Evolutionary conservation across 2,888 invertebrate genomes (phyloP), one percentile per base, ranked within the genome.

Genomic region (Zele albiditarsus): DNA sequence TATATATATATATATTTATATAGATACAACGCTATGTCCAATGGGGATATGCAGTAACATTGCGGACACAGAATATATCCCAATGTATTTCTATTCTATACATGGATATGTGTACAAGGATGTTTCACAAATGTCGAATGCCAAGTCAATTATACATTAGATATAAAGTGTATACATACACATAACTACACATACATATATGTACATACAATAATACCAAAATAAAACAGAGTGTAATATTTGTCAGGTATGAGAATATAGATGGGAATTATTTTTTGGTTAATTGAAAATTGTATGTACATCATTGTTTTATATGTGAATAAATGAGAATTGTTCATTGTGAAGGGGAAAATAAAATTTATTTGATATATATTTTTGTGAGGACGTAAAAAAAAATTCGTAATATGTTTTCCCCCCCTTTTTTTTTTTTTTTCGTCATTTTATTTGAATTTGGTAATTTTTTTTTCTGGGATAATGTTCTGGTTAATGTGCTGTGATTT

Each of bases 51-150:
- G 20, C 53, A 20, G 53, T 53, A 53, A 53, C 53, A 53, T 53
- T 53, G 53, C 53, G 53, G 23, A 53, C 10, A 53, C n/a, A n/a
- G 20, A 20, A n/a, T 46, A n/a, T 46, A 46, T 46, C n/a, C 46
- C 46, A 46, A 16, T 53, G 53, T 20, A 53, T 53, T 53, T 53
- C 53, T 53, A 53, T 20, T 53, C 53, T 53, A 53, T 53, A 23
- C 20, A 20, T 53, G 53, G 53, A 23, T 20, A 53, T 20, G 53
- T 53, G 20, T 53, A 6, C 53, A 20, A 53, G 20, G 53, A 53
- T 53, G 53, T 53, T 53, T 53, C 53, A 53, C 53, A 53, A 53
- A 53, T 53, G 53, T 53, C 53, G 20, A 20, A 53, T 53, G 20
- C 53, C 53, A n/a, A 53, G 53, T 53, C 53, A 53, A 53, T 53